A percentile compares a stretch with the other conserved stretches of the same genome.
phyloP scores from a whole-genome alignment of 2,888 invertebrate genomes.

The Dolomedes plantarius region DNA sequence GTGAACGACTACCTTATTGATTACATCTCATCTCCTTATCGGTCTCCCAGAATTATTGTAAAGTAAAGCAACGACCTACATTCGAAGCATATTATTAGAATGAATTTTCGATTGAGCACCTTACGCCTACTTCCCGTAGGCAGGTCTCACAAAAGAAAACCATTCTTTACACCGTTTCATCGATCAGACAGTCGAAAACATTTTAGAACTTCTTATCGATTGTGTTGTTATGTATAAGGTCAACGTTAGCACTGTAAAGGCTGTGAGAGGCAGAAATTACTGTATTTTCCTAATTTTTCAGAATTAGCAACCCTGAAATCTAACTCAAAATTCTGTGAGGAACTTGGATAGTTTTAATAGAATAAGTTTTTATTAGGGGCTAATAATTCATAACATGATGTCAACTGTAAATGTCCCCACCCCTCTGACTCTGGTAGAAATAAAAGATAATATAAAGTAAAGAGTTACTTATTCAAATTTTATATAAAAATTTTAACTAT shows the following conservation, averaged over 20 bases:
- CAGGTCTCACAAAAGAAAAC: background rate
- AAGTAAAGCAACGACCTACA: background rate
- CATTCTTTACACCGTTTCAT: background rate
- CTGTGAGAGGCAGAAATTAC: no score
- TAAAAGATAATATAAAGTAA: no score
- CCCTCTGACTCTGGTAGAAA: no score
- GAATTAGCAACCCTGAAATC: no score
- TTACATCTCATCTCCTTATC: background rate
- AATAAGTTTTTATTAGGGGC: no score
- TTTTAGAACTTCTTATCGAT: background rate
- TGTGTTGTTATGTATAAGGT: background rate
- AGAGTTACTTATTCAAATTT: no score
- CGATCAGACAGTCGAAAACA: background rate
- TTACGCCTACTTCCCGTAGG: background rate
- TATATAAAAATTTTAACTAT: no score
- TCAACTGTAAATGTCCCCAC: no score
- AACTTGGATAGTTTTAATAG: no score
- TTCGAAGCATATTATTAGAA: conserved; percentile 11
- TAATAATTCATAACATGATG: no score
- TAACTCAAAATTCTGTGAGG: no score
- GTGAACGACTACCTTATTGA: background rate
- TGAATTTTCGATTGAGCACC: background rate
- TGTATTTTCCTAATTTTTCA: no score
- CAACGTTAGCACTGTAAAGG: background rate
- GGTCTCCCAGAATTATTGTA: background rate